Base-by-base conservation (phyloP, 2,888 invertebrate genomes). In the Piscicola geometra region DNA sequence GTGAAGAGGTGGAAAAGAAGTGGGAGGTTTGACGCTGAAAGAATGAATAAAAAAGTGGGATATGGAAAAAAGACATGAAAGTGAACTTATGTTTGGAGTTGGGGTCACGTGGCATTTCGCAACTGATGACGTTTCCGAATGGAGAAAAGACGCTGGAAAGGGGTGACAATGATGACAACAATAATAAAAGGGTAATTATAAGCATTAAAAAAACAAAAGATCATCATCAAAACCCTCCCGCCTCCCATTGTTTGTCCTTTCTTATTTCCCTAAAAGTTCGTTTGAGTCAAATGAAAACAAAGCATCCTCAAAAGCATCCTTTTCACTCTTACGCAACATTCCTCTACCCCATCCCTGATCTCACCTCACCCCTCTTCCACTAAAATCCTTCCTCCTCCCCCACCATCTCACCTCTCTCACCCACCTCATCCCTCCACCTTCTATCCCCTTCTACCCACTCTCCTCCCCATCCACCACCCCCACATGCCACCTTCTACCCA, bases 51-150 rank as follows among this genome's bases (percentile, higher is more conserved):
- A 47, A 47, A 47, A 47, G 9, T 15, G 21, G 21, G 21, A 21
- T 15, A 47, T 21, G 50, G n/a, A n/a, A n/a, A 47, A 21, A 47
- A 15, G 9, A 47, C 21, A 47, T 47, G 50, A 56, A 56, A 18
- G n/a, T 5, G 15, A 25, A 56, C 60, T 56, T 56, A n/a, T 56
- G 60, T 56, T 56, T 56, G 9, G 15, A 9, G n/a, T 56, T 56
- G n/a, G 25, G 5, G 25, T 56, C 60, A 5, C 60, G 21, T 5
- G 60, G 60, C n/a, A 56, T 18, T 21, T 56, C 60, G 25, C 60
- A 56, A 56, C 60, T 56, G 60, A 56, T n/a, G n/a, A 56, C 60
- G 25, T 56, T 56, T 5, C 60, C 60, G n/a, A 56, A 56, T 5
- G 60, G 60, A 25, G 60, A 56, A 56, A 56, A 56, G n/a, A 56